Evolutionary conservation across 2,113 vertebrate genomes (phyloP).

Genomic region (Columba livia): DNA sequence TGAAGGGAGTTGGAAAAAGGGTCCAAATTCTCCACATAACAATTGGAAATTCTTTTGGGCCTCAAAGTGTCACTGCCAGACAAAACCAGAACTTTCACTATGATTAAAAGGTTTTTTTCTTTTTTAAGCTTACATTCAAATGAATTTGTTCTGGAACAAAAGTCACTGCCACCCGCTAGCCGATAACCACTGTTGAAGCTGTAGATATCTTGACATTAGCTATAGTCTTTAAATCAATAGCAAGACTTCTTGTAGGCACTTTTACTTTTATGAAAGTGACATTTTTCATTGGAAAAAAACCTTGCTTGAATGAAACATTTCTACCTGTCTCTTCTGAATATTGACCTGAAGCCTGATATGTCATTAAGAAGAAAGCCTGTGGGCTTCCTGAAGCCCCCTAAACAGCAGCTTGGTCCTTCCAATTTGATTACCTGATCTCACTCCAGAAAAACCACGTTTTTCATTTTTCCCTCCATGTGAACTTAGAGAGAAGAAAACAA

Average conservation of each 20-base stretch:
- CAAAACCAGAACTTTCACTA: not conserved
- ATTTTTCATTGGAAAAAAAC: not conserved
- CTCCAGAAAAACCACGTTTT: not conserved
- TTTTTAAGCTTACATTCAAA: not conserved
- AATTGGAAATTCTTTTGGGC: not conserved
- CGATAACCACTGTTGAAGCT: not conserved
- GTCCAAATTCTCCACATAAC: not conserved
- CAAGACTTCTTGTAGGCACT: not conserved
- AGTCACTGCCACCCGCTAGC: not conserved
- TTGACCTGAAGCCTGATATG: not conserved
- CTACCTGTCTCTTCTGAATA: not conserved
- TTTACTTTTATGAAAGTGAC: not conserved
- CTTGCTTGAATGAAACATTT: not conserved
- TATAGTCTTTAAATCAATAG: not conserved
- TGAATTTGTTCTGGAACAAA: not conserved
- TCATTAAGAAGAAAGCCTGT: not conserved
- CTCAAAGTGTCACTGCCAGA: not conserved
- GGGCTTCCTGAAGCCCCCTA: not conserved
- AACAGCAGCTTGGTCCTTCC: not conserved
- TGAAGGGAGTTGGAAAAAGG: not conserved
- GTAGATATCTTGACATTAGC: not conserved
- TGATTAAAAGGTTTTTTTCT: not conserved
- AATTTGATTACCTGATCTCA: not conserved
- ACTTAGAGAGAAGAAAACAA: not conserved
- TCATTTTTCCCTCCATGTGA: not conserved